These are phyloP conservation scores for Lemur catta DNA, from an alignment of 2,797 vertebrate genomes.

Conservation along the genomic window DNA sequence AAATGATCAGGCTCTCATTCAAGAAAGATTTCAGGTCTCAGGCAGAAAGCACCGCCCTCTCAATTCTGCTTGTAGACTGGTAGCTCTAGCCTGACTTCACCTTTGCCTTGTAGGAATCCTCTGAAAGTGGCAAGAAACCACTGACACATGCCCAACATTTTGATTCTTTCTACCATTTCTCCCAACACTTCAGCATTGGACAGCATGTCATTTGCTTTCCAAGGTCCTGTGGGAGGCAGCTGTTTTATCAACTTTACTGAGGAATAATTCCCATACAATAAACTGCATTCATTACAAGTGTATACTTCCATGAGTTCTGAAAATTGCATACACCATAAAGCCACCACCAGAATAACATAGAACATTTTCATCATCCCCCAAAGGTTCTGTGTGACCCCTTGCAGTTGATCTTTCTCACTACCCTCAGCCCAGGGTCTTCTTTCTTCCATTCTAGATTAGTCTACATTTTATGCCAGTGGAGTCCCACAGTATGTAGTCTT, in stretches of 20 bases:
- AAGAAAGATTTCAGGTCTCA: neutral
- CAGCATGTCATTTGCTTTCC: neutral
- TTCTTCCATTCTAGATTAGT: neutral
- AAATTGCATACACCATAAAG: neutral
- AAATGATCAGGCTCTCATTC: neutral
- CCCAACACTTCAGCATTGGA: neutral
- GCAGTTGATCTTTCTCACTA: neutral
- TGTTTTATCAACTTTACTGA: neutral
- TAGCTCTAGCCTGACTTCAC: neutral
- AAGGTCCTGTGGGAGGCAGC: neutral
- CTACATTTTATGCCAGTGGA: neutral
- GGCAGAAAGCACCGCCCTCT: neutral
- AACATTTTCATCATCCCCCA: neutral
- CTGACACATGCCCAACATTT: neutral
- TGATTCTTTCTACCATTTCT: neutral
- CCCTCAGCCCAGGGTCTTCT: neutral
- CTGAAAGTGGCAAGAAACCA: neutral
- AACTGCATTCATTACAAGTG: neutral
- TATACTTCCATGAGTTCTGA: neutral
- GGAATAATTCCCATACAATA: neutral
- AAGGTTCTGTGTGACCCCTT: neutral
- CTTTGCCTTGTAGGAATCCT: neutral
- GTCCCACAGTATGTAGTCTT: neutral
- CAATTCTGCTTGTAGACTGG: neutral
- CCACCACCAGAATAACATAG: neutral